Evolutionary conservation across 1,140 invertebrate species (phyloP), one percentile per base, ranked within the genome.

Genomic region (Aporrectodea caliginosa): DNA sequence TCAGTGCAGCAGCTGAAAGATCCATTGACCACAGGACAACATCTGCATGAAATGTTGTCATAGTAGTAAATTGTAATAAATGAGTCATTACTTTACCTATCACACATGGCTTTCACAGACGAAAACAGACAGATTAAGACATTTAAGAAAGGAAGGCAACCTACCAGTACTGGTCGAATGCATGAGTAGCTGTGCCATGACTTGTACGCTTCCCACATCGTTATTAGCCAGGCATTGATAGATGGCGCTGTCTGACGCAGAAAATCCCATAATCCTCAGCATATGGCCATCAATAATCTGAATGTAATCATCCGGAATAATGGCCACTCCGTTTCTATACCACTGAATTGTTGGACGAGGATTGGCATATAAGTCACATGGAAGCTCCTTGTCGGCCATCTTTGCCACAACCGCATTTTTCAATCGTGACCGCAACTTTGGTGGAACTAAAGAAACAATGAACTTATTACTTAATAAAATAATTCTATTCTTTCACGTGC

Each of bases 141-240:
- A n/a, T n/a, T n/a, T n/a, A n/a, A n/a, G n/a, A n/a, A n/a, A n/a
- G n/a, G n/a, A n/a, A n/a, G n/a, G n/a, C n/a, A n/a, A n/a, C n/a
- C n/a, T n/a, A n/a, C n/a, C n/a, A n/a, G n/a, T n/a, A n/a, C n/a
- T n/a, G n/a, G n/a, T n/a, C n/a, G n/a, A n/a, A 16, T 75, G 33
- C 14, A 80, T 69, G 73, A 91, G 89, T 1, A 98, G 90, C 78
- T 93, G 91, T 1, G 95, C 92, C 6, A 93, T 91, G 0, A 94
- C 91, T 87, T 95, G 93, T 29, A 95, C 91, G 84, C 92, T 94
- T 69, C 95, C 95, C 33, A 93, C 94, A 12, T 92, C 88, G 88
- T 96, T 97, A n/a, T 90, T 88, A n/a, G 93, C 95, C 74, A 94
- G 90, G 88, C 96, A 98, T 88, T 97, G 95, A 87, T 97, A 98